A percentile compares a stretch with the other conserved stretches of the same genome.
These are phyloP conservation scores for Andrena praecox DNA, from an alignment of 2,888 invertebrate genomes.

Conservation along the genomic window DNA sequence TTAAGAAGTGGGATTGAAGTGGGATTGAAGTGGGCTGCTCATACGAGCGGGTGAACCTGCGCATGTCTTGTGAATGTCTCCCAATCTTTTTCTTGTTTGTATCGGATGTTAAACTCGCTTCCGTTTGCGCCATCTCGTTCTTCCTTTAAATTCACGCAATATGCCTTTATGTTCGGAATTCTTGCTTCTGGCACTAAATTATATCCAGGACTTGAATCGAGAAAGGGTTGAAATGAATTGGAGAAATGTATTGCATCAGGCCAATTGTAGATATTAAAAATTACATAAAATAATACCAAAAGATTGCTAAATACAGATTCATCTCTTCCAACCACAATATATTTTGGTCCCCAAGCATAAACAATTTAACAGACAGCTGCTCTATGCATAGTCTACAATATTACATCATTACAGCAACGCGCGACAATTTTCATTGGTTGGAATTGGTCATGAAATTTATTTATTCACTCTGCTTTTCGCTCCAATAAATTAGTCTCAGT, in stretches of 20 bases:
- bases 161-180: no score
- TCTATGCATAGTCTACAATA: neutral
- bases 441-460: slow-evolving; percentile 14
- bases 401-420: neutral
- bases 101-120: no score
- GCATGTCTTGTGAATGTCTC: neutral
- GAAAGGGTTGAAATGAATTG: no score
- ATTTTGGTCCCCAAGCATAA: neutral
- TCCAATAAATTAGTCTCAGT: slow-evolving; percentile 9
- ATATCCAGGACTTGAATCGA: no score
- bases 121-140: no score
- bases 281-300: no score
- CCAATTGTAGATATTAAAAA: no score
- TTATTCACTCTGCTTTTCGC: slow-evolving; percentile 9
- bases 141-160: no score
- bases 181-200: no score
- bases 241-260: no score
- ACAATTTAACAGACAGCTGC: slow-evolving; percentile 7
- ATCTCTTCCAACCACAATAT: neutral
- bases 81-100: neutral
- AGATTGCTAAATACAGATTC: no score
- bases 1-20: neutral
- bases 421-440: neutral
- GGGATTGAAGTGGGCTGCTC: neutral
- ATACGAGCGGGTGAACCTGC: slow-evolving; percentile 4